Base-by-base conservation (phyloP, 64 coral and sea anemone genomes). In the Porites lutea region DNA sequence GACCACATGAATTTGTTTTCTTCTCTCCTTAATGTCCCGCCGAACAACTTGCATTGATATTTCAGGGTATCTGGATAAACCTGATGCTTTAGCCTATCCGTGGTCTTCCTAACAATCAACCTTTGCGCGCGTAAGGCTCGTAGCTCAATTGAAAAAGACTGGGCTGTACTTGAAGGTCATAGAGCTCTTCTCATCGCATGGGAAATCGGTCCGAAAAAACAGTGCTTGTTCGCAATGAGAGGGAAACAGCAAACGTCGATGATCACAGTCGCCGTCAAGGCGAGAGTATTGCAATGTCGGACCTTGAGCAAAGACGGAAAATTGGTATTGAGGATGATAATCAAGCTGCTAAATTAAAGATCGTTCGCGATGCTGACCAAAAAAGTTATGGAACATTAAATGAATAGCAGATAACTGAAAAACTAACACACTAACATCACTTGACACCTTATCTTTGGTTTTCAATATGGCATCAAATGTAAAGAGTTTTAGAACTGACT, bases 61-160 rank as follows among this genome's bases (percentile, higher is more conserved):
- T 97, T 97, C 95, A 97, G 95, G 92, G 95, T 54, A 97, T 97
- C 52, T 97, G 95, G 95, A 91, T 97, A 68, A 94, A 97, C 88
- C 93, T 89, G 1, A 94, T 85, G 6, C 52, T 97, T 0, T 37
- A 92, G 92, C 10, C 64, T 97, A 11, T 97, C 95, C 3, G 66
- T 94, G 14, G 89, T 97, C 45, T 97, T 92, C 43, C 94, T 97
- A 46, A 97, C 92, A 6, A 97, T 97, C 74, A 97, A 97, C 59
- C 83, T 97, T 50, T 94, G n/a, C n/a, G 88, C 76, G 95, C 92
- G 7, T 54, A 92, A 5, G 72, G 95, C 74, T 93, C 23, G 66
- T 86, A 45, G 71, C 59, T 16, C 95, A 97, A 51, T 90, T 97
- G 95, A 72, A 97, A 85, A 97, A 97, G 79, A 97, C 95, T 62